These are phyloP conservation scores for Zophobas morio DNA, from an alignment of 1,140 invertebrate species.

Conservation along the genomic window DNA sequence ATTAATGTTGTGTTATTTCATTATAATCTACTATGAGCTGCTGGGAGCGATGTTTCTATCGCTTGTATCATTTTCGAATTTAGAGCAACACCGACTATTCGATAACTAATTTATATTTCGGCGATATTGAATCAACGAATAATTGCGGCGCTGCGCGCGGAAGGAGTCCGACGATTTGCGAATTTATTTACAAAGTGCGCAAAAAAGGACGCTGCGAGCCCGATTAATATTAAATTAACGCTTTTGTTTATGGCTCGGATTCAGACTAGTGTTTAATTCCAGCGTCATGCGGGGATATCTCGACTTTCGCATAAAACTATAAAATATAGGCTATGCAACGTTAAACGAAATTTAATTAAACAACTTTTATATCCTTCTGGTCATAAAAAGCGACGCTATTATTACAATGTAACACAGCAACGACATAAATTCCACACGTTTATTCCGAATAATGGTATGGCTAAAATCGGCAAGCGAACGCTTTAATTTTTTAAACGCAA, in stretches of 20 bases:
- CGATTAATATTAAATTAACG: slow-evolving; percentile 56
- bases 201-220: slow-evolving; percentile 31
- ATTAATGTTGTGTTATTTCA: slow-evolving; percentile 62
- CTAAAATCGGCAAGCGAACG: slow-evolving; percentile 39
- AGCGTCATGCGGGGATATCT: slow-evolving; percentile 54
- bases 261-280: slow-evolving; percentile 53
- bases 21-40: slow-evolving; percentile 56
- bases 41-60: slow-evolving; percentile 49
- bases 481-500: slow-evolving; percentile 27
- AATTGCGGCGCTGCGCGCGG: neutral
- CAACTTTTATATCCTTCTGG: slow-evolving; percentile 63
- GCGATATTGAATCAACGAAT: slow-evolving; percentile 22
- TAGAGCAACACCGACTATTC: slow-evolving; percentile 14
- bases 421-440: slow-evolving; percentile 61
- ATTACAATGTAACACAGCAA: slow-evolving; percentile 64
- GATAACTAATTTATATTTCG: slow-evolving; percentile 10
- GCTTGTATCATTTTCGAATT: slow-evolving; percentile 48
- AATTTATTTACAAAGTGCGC: slow-evolving; percentile 8
- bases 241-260: slow-evolving; percentile 54
- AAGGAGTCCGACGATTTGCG: neutral
- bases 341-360: slow-evolving; percentile 66
- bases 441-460: slow-evolving; percentile 50
- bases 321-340: slow-evolving; percentile 63
- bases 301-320: slow-evolving; percentile 61
- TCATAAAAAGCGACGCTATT: slow-evolving; percentile 63